phyloP scores from a whole-genome alignment of 1,140 invertebrate species.

The Acromyrmex heyeri region DNA sequence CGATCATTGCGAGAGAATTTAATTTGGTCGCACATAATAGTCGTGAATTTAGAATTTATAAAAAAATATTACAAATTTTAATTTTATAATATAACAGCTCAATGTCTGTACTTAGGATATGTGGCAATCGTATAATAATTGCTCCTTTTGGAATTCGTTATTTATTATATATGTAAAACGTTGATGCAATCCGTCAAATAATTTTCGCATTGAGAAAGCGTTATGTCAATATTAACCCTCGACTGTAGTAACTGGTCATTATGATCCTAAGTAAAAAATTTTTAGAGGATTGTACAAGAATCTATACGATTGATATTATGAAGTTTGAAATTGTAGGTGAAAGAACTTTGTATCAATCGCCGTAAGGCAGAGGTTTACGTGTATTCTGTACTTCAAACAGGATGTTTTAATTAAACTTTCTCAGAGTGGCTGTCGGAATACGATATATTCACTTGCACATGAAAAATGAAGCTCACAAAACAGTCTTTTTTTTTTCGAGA shows the following conservation, averaged over 20 bases:
- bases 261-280: no score
- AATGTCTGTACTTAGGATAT: not conserved
- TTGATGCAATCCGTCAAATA: not conserved
- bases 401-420: no score
- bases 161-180: not conserved
- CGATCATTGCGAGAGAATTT: not conserved
- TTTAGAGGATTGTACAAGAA: no score
- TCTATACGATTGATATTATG: no score
- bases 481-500: not conserved
- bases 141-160: not conserved
- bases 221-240: not conserved
- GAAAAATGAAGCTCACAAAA: conserved; percentile 34
- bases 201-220: not conserved
- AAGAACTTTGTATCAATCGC: no score
- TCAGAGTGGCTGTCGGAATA: not conserved
- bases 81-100: not conserved
- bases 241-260: no score
- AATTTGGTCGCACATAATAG: not conserved
- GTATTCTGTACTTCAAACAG: no score
- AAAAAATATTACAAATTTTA: not conserved
- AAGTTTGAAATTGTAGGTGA: no score
- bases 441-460: not conserved
- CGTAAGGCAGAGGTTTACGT: no score
- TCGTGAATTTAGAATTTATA: not conserved
- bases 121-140: not conserved